A percentile compares a stretch with the other conserved stretches of the same genome.
Conservation (phyloP, 2,797 vertebrate species). For the Alosa sapidissima region DNA sequence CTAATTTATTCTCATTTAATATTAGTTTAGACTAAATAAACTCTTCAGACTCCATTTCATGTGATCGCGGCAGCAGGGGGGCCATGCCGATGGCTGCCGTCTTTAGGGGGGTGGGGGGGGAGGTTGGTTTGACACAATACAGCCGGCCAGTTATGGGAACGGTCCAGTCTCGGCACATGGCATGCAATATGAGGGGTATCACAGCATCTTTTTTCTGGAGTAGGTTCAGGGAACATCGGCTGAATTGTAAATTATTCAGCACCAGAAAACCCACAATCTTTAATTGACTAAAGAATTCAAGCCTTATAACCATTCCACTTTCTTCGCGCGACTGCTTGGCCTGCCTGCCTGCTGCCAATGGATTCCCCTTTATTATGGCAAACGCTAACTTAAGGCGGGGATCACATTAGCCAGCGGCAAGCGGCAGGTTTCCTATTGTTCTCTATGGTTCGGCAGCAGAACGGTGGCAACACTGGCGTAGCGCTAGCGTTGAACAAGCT, state of each 20-base stretch:
- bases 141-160: not conserved
- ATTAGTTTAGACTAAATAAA: constrained; percentile 49
- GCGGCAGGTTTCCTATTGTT: no score
- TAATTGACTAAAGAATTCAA: not conserved
- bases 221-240: not conserved
- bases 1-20: constrained; percentile 47
- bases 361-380: not conserved
- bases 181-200: constrained; percentile 11
- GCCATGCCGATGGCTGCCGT: not conserved
- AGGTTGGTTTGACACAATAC: constrained; percentile 4
- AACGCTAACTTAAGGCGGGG: not conserved
- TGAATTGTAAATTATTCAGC: constrained; percentile 3
- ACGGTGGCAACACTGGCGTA: no score
- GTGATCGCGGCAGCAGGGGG: constrained; percentile 19
- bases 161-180: not conserved
- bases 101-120: not conserved
- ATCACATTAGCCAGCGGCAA: no score
- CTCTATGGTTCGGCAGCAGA: no score
- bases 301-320: not conserved
- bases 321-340: not conserved
- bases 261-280: constrained; percentile 11
- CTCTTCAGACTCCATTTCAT: constrained; percentile 37
- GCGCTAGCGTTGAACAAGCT: no score
- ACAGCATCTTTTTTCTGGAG: not conserved
- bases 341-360: not conserved